These are phyloP conservation scores for Denticeps clupeoides DNA, from an alignment of 2,797 vertebrate genomes.

Conservation along the genomic window DNA sequence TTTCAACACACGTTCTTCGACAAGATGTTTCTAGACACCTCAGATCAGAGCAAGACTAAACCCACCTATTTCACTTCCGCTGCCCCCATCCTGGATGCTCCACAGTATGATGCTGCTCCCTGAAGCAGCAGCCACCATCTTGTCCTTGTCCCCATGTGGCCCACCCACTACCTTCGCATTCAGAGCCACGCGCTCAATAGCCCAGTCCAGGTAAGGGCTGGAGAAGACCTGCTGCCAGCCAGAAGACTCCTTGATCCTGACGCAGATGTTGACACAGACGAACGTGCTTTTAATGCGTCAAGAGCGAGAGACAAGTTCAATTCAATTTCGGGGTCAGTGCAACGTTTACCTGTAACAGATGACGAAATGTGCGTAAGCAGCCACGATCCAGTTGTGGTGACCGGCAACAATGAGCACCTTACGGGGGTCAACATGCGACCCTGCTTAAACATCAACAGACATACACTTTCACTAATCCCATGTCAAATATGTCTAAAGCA, in stretches of 20 bases:
- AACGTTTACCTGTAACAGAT: slow-evolving; percentile 99
- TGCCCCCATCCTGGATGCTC: slow-evolving; percentile 93
- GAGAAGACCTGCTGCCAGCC: slow-evolving; percentile 98
- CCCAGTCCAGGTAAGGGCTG: slow-evolving; percentile 87
- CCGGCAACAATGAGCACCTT: slow-evolving; percentile 93
- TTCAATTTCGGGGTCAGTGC: too few species aligned
- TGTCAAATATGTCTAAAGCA: too few species aligned
- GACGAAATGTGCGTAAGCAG: slow-evolving; percentile 92
- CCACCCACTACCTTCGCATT: slow-evolving; percentile 96
- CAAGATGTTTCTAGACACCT: too few species aligned
- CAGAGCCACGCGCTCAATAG: slow-evolving; percentile 85
- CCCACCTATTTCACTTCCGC: slow-evolving; percentile 84
- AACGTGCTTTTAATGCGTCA: too few species aligned
- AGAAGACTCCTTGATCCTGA: slow-evolving; percentile 94
- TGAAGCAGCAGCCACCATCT: slow-evolving; percentile 92
- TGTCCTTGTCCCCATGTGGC: slow-evolving; percentile 95
- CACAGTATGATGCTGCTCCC: slow-evolving; percentile 92
- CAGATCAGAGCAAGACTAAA: neutral
- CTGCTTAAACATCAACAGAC: slow-evolving; percentile 39
- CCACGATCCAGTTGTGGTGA: slow-evolving; percentile 98
- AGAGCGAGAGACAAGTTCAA: too few species aligned
- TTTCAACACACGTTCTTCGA: too few species aligned
- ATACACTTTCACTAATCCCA: too few species aligned
- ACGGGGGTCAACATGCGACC: slow-evolving; percentile 81
- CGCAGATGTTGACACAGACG: too few species aligned